Evolutionary conservation across 2,888 invertebrate species (phyloP), one percentile per base, ranked within the genome.

Genomic region (Cephus runcator): DNA sequence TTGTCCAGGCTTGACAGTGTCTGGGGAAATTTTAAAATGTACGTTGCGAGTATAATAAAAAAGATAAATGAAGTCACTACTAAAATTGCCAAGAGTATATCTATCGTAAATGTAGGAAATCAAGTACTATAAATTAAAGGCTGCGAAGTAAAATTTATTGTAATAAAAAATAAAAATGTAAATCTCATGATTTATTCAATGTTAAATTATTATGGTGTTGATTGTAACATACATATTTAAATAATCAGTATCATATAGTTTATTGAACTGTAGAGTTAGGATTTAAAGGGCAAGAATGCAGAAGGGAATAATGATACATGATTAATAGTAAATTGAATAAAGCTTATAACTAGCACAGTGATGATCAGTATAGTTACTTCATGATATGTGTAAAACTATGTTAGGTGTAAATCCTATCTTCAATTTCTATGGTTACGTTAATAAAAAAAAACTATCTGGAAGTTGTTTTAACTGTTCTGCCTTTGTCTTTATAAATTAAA

Each of bases 131-230:
- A 80, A 83, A 75, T 80, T 76, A 81, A 83, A 82, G 82, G 82
- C 83, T 83, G 80, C 83, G 77, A 83, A 81, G 73, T 83, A 83
- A 84, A 84, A 85, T 69, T 73, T 80, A 83, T 75, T 81, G 74
- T 69, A 80, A 82, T 77, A 75, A 83, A 84, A 73, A 40, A 79
- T 69, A 75, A 77, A 79, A 81, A 80, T 83, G 82, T 79, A 80
- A 83, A 81, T 77, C 80, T 79, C 30, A 79, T 76, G 83, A 82
- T 73, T 85, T 80, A 81, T 82, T 80, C 81, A 78, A 73, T 82
- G 81, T 82, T 83, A 83, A 82, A 84, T 84, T 83, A 85, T 85
- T 81, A 77, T 36, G 35, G 77, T 80, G 80, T 33, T 83, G 82
- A 81, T 69, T 81, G 76, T 76, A 82, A 80, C 76, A 69, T 33